Base-by-base conservation (phyloP, 2,888 invertebrate species). In the Thereva nobilitata region DNA sequence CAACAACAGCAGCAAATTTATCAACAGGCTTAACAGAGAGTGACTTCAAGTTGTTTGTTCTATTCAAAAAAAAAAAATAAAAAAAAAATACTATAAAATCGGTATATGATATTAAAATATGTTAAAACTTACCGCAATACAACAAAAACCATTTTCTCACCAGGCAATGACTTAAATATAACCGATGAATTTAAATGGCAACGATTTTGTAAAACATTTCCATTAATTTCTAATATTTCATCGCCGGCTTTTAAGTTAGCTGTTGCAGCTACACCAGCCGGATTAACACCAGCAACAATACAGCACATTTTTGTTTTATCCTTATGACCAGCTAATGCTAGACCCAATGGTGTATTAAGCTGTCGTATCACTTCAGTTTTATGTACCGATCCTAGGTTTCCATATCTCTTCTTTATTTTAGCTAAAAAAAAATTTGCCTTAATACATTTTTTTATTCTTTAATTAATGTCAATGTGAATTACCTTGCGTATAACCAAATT, bases 121-220 rank as follows among this genome's bases (percentile, higher is more conserved):
- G 12, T 3, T 44, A 7, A 6, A 23, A 23, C 75, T 83, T 83
- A 94, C 94, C 95, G 89, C 74, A 93, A 82, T 59, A 94, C 83
- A 72, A 97, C 89, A 76, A 97, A 87, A 81, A 93, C 94, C 83
- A 95, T 90, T 72, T 86, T 83, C 12, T 90, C 89, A 53, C 91
- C 91, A 7, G 90, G 88, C 71, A 97, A 85, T 57, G 92, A 91
- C 82, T 97, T 97, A 81, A 99, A 97, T 78, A 96, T 90, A 35
- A 93, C 93, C 0, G 97, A 95, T 23, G 97, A 97, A 80, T 97
- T 97, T 71, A 97, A 86, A 81, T 98, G 98, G 81, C 96, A 96
- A 76, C 97, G 86, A 68, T 96, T 96, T 79, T 94, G 91, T 56
- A 99, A 83, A 10, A 97, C 94, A 69, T 91, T 88, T 7, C 97